These are phyloP conservation scores for Caenorhabditis macrosperma DNA, from an alignment of 2,888 invertebrate species.

Conservation along the genomic window DNA sequence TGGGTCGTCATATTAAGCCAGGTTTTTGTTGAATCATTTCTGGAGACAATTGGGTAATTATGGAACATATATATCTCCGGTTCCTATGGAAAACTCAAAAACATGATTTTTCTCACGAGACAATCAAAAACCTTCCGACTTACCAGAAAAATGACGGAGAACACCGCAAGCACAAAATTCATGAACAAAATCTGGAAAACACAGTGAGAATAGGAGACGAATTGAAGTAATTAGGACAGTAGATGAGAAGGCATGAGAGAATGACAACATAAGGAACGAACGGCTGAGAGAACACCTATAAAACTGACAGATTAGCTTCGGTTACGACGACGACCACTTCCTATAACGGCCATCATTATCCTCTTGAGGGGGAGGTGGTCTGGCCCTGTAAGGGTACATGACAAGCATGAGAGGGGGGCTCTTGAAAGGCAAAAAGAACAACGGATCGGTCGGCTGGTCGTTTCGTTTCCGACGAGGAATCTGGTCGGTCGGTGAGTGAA, in stretches of 20 bases:
- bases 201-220: not conserved
- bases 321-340: slow-evolving; percentile 36
- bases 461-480: slow-evolving; percentile 14
- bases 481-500: slow-evolving; percentile 36
- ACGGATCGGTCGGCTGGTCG: slow-evolving; percentile 6
- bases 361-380: slow-evolving; percentile 10
- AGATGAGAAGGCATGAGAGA: slow-evolving; percentile 6
- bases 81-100: too few species aligned
- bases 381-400: slow-evolving; percentile 29
- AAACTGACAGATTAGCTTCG: slow-evolving; percentile 53
- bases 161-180: slow-evolving; percentile 42
- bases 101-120: not conserved
- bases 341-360: slow-evolving; percentile 21
- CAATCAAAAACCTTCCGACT: not conserved
- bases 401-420: slow-evolving; percentile 9
- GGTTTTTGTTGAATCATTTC: too few species aligned
- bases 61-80: too few species aligned
- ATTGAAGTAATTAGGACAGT: slow-evolving; percentile 3
- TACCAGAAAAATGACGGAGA: slow-evolving; percentile 43
- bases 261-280: slow-evolving; percentile 1
- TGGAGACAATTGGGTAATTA: too few species aligned
- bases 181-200: slow-evolving; percentile 43
- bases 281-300: slow-evolving; percentile 53
- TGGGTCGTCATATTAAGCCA: too few species aligned
- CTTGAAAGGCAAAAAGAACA: slow-evolving; percentile 32